Percentiles rank a stretch among this genome's conserved stretches.
Evolutionary conservation across 2,888 invertebrate species (phyloP).

Genomic region (Tetrapedia diversipes): DNA sequence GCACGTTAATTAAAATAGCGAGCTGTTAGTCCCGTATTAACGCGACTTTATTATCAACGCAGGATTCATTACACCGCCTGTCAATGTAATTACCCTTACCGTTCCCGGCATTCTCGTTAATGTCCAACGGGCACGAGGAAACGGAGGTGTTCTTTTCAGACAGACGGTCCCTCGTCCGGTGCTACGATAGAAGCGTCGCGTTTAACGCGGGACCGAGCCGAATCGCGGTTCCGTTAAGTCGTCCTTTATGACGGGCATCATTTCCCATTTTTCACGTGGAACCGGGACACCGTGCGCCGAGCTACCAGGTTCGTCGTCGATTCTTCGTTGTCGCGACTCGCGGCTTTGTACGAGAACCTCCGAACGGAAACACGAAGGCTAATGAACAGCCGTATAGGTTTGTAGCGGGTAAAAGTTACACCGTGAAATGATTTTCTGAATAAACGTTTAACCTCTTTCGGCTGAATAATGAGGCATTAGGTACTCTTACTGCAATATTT

Average conservation of each 20-base stretch:
- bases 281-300: constrained; percentile 23
- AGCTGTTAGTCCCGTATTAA: constrained; percentile 77
- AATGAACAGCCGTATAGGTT: not conserved
- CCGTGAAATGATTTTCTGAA: constrained; percentile 8
- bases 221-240: constrained; percentile 61
- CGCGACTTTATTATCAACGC: constrained; percentile 76
- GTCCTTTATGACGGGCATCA: constrained; percentile 47
- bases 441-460: constrained; percentile 15
- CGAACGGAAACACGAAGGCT: not conserved
- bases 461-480: too few relatives aligned
- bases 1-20: constrained; percentile 80
- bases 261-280: constrained; percentile 29
- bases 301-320: constrained; percentile 12
- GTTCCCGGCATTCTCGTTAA: constrained; percentile 52
- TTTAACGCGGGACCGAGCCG: constrained; percentile 13
- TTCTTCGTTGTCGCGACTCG: not conserved
- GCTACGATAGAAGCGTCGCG: constrained; percentile 23
- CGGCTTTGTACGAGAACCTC: not conserved
- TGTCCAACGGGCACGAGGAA: not conserved
- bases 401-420: constrained; percentile 18
- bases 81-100: constrained; percentile 68
- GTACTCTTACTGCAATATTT: too few relatives aligned
- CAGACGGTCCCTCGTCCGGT: constrained; percentile 9
- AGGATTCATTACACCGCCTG: constrained; percentile 74
- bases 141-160: constrained; percentile 36